Conservation (phyloP, 2,888 invertebrate species). For the Yponomeuta malinellus region DNA sequence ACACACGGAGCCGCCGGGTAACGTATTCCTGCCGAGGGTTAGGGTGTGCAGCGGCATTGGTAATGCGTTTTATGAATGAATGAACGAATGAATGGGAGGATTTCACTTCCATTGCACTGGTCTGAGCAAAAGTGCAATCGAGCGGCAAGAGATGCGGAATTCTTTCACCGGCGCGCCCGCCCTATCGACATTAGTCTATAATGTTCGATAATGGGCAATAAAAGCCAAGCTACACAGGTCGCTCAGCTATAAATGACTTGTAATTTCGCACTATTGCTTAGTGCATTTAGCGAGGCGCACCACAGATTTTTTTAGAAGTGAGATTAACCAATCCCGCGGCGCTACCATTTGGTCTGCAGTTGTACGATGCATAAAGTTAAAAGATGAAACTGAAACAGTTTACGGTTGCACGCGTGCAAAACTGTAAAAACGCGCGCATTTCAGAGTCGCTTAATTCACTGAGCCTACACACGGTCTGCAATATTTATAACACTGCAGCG, state of each 20-base stretch:
- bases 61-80: constrained; percentile 71
- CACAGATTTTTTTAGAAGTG: not conserved
- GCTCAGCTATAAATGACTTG: not conserved
- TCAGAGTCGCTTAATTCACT: constrained; percentile 25
- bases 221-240: not conserved
- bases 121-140: constrained; percentile 47
- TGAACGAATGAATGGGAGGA: constrained; percentile 60
- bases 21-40: constrained; percentile 52
- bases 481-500: constrained; percentile 18
- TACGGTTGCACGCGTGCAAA: constrained; percentile 33
- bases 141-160: constrained; percentile 22
- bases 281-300: not conserved
- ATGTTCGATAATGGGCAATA: constrained; percentile 6
- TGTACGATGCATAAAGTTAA: constrained; percentile 51
- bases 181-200: constrained; percentile 14
- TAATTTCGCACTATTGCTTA: constrained; percentile 11
- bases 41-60: constrained; percentile 38
- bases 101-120: constrained; percentile 60
- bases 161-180: constrained; percentile 18
- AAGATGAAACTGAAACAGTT: constrained; percentile 35
- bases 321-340: constrained; percentile 1
- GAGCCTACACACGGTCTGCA: constrained; percentile 17
- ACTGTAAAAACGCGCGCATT: constrained; percentile 25
- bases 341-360: constrained; percentile 29
- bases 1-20: constrained; percentile 45